phyloP scores from a whole-genome alignment of 2,888 invertebrate genomes.

The Kryphioiulus occultus region DNA sequence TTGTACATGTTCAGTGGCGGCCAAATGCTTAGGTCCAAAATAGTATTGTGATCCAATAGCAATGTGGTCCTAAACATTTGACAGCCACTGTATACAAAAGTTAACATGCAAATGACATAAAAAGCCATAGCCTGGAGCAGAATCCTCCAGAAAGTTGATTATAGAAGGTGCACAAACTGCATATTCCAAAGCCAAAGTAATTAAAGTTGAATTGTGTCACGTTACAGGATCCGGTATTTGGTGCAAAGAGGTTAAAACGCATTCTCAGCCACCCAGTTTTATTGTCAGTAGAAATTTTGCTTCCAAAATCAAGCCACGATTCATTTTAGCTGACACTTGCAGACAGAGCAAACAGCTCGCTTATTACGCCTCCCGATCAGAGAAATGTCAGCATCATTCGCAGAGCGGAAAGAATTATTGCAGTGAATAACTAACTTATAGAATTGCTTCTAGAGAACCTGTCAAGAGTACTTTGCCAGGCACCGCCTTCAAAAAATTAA shows the following conservation, averaged over 20 bases:
- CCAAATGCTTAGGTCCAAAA: too few relatives aligned
- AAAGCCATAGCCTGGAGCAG: too few relatives aligned
- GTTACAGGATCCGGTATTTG: too few relatives aligned
- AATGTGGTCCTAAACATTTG: too few relatives aligned
- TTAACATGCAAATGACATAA: too few relatives aligned
- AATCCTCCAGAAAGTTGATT: too few relatives aligned
- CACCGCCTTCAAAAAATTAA: neutral
- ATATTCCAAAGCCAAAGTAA: too few relatives aligned
- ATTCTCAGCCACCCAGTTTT: neutral
- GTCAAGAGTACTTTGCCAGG: neutral
- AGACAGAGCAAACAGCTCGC: neutral
- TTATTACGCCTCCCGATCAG: neutral
- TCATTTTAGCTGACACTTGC: neutral
- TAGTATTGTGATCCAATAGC: too few relatives aligned
- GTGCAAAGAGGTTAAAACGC: neutral
- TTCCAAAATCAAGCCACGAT: neutral
- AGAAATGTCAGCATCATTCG: slow-evolving; percentile 1
- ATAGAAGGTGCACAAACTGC: too few relatives aligned
- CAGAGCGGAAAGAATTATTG: neutral
- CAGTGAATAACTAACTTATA: slow-evolving; percentile 17
- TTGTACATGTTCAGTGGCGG: too few relatives aligned
- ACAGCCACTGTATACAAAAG: too few relatives aligned
- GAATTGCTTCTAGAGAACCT: neutral
- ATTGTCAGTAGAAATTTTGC: neutral
- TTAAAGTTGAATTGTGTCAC: too few relatives aligned